Evolutionary conservation across 2,797 vertebrate genomes (phyloP), one percentile per base, ranked within the genome.

Genomic region (Lacerta agilis): DNA sequence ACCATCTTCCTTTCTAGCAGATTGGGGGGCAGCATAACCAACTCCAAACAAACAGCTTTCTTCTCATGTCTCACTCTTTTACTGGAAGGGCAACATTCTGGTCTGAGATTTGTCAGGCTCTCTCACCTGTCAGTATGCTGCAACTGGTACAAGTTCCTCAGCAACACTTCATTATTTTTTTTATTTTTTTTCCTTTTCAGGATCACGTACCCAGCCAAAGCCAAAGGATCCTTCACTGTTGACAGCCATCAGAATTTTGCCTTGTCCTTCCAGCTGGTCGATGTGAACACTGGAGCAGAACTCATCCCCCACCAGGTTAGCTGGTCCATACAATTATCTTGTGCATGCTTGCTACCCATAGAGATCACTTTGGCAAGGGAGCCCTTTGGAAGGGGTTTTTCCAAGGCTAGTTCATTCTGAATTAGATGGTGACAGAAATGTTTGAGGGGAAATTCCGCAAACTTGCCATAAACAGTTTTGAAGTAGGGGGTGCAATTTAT

Each of bases 191-290:
- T 55, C 91, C 80, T 88, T 94, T 73, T 86, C 93, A 99, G 99
- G 95, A 98, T 99, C 90, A 97, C 97, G 55, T 99, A 98, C 94
- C 99, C 99, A 45, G 97, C 97, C 92, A 99, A 99, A 96, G 97
- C 98, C 91, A 99, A 99, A 96, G 97, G 95, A 83, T 93, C 98
- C 0, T 99, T 99, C 96, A 97, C 97, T 25, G 98, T 99, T 45
- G 99, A 99, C 96, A 98, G 99, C 95, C 99, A 99, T 95, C 99
- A 99, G 96, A 99, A 99, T 96, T 99, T 99, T 87, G 99, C 98
- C 76, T 97, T 99, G 95, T 98, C 98, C 93, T 99, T 99, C 97
- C 98, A 99, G 95, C 96, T 99, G 92, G 96, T 98, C 38, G 99
- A 99, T 1, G 94, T 98, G 93, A 98, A 98, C 96, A 98, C 98